Percentiles rank a stretch among this genome's conserved stretches.
These are phyloP conservation scores for Marisa cornuarietis DNA, from an alignment of 1,140 invertebrate genomes.

Conservation along the genomic window DNA sequence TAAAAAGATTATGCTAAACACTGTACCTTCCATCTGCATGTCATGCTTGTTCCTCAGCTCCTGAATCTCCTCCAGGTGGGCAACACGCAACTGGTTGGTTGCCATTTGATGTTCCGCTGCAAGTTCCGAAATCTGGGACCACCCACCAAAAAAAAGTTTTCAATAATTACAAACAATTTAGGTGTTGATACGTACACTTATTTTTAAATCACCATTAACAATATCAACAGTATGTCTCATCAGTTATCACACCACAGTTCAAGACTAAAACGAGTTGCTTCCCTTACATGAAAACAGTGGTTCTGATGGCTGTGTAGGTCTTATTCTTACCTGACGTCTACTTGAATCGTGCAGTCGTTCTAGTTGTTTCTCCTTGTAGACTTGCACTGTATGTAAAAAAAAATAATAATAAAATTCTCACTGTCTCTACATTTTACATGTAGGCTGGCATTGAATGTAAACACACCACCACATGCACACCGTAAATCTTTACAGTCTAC, in stretches of 20 bases:
- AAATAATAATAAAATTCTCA: neutral
- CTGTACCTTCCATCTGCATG: slow-evolving; percentile 59
- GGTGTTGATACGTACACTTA: neutral
- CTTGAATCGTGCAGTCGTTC: slow-evolving; percentile 25
- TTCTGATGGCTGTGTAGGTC: too few relatives aligned
- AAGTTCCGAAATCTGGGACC: slow-evolving; percentile 44
- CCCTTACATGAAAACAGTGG: too few relatives aligned
- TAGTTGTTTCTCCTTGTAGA: slow-evolving; percentile 18
- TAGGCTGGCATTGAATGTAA: too few relatives aligned
- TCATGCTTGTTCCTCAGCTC: slow-evolving; percentile 53
- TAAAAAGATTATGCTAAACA: too few relatives aligned
- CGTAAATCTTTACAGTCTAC: too few relatives aligned
- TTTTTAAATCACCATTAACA: too few relatives aligned
- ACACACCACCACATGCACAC: too few relatives aligned
- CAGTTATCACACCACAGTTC: too few relatives aligned
- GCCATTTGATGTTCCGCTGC: slow-evolving; percentile 37
- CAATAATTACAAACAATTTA: neutral
- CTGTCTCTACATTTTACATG: too few relatives aligned
- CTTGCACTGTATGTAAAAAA: slow-evolving; percentile 22
- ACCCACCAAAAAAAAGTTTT: neutral
- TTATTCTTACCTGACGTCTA: slow-evolving; percentile 32
- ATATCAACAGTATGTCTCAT: too few relatives aligned
- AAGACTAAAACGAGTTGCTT: too few relatives aligned
- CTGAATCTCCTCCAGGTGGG: slow-evolving; percentile 50
- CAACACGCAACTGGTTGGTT: slow-evolving; percentile 33